Evolutionary conservation across 2,797 vertebrate species (phyloP).

Genomic region (Tapirus indicus): DNA sequence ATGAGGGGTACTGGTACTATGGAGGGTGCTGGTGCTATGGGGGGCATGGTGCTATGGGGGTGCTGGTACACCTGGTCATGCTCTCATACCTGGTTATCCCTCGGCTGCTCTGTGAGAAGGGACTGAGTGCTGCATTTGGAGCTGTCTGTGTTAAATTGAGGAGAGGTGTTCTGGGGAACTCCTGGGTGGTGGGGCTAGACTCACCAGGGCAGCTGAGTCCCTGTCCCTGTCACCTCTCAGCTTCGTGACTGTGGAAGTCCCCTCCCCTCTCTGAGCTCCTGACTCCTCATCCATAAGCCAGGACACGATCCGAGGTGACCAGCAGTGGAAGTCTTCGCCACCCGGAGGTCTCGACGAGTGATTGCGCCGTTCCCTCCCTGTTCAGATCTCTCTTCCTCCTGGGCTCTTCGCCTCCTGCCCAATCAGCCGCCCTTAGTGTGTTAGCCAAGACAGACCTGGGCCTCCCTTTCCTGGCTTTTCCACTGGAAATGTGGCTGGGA

Average conservation of each 20-base stretch:
- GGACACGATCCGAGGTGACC: not conserved
- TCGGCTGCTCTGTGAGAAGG: not conserved
- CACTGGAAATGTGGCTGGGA: not conserved
- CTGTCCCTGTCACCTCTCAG: not conserved
- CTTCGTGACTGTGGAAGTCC: not conserved
- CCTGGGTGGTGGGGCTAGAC: not conserved
- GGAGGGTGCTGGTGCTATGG: not conserved
- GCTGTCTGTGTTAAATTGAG: not conserved
- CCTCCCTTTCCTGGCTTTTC: not conserved
- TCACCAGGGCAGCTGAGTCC: not conserved
- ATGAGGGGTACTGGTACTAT: not conserved
- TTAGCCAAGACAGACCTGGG: not conserved
- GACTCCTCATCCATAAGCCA: not conserved
- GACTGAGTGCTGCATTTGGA: not conserved
- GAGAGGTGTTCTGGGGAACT: not conserved
- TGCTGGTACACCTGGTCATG: not conserved
- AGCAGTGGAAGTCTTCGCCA: not conserved
- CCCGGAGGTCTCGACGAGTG: not conserved
- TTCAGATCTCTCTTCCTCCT: not conserved
- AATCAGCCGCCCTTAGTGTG: not conserved
- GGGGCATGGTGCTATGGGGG: rapidly evolving
- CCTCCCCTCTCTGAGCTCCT: not conserved
- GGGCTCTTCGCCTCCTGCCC: not conserved
- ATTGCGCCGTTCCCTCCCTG: not conserved
- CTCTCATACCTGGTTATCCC: not conserved